Base-by-base conservation (phyloP, 1,140 invertebrate genomes). In the Hestina assimilis region DNA sequence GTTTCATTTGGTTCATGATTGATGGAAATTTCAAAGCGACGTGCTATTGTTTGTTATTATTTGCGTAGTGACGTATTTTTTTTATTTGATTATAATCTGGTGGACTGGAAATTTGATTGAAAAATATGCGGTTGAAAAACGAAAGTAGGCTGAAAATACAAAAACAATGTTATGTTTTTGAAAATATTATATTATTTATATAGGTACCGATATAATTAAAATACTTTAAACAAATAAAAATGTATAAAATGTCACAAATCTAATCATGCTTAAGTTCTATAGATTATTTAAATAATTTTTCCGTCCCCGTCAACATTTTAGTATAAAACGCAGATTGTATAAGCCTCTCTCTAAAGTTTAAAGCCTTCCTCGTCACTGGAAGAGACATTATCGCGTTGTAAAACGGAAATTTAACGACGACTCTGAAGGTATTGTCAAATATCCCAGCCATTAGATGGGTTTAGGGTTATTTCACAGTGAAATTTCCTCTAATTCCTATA, bases 331-430 rank as follows among this genome's bases (percentile, higher is more conserved):
- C 12, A 46, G 31, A 46, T 46, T 46, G 26, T 28, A n/a, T 52
- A 28, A 41, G 14, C 41, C 41, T 50, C 19, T 14, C 21, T 31
- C 17, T 20, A 24, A 48, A 63, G 33, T 59, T 59, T 65, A 63
- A 60, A 64, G 53, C 48, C 51, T 48, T 40, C 46, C 54, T 60
- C 24, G 33, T 38, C 33, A 14, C 33, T 14, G 24, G 46, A 29
- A 47, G 54, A 50, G 48, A 72, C 71, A 61, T 75, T 79, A 79
- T 75, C 68, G 60, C 63, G 66, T 57, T 67, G 63, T 75, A 69
- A 75, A 75, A 59, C 63, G 59, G 62, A 72, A 63, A 72, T 75
- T 72, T 77, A 72, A 79, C 63, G 67, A 66, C 64, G 56, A 52
- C 42, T 51, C 26, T 12, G 48, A 45, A 59, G 29, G 40, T 55